Percentiles rank a stretch among this genome's conserved stretches.
These are phyloP conservation scores for Phymanthus crucifer DNA, from an alignment of 92 coral and sea anemone genomes.

Conservation along the genomic window DNA sequence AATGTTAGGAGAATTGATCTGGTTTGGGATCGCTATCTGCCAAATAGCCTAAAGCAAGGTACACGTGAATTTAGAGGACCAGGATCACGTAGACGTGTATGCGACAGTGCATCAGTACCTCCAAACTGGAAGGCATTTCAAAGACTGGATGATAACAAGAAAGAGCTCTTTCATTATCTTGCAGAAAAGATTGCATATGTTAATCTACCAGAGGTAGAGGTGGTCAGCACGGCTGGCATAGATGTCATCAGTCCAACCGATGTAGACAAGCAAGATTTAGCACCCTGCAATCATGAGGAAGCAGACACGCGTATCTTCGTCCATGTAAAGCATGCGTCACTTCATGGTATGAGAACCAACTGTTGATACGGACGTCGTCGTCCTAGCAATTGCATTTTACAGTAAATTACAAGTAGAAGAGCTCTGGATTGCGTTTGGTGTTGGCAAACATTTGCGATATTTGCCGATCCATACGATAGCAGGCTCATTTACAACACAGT, in stretches of 20 bases:
- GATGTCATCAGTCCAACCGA: constrained; percentile 31
- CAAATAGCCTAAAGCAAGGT: constrained; percentile 14
- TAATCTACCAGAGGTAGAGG: constrained; percentile 26
- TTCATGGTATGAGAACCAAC: constrained; percentile 29
- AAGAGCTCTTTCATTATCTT: constrained; percentile 43
- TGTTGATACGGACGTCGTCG: constrained; percentile 60
- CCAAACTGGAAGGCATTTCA: constrained; percentile 38
- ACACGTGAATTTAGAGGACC: constrained; percentile 53
- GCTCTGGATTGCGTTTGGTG: constrained; percentile 42
- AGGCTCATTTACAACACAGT: constrained; percentile 17
- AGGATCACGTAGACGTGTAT: constrained; percentile 41
- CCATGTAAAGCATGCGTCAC: constrained; percentile 54
- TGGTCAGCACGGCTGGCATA: constrained; percentile 31
- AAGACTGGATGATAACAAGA: constrained; percentile 54
- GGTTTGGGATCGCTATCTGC: constrained; percentile 19
- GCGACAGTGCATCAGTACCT: constrained; percentile 33
- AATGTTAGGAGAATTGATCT: constrained; percentile 7
- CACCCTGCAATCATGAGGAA: constrained; percentile 45
- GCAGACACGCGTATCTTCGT: constrained; percentile 48
- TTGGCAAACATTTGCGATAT: constrained; percentile 43
- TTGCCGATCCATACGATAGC: constrained; percentile 49
- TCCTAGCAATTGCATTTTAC: constrained; percentile 25
- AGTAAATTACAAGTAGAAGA: constrained; percentile 24
- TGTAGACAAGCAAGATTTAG: constrained; percentile 31
- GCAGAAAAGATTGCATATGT: constrained; percentile 19